Evolutionary conservation across 2,888 invertebrate species (phyloP).

Genomic region (Apodemia mormo): DNA sequence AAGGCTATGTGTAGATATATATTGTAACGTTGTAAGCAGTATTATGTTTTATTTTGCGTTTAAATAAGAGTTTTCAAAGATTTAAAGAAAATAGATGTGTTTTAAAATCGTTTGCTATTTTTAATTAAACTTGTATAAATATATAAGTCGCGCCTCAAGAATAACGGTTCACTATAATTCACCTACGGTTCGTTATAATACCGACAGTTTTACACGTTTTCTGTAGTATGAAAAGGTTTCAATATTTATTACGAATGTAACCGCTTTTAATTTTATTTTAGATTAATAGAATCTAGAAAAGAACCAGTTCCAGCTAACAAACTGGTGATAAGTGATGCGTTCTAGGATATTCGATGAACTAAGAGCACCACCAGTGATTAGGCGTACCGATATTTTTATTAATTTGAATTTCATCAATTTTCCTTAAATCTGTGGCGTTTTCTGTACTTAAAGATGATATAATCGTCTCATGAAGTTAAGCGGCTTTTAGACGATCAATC

Average conservation of each 20-base stretch:
- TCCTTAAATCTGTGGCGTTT: slow-evolving; percentile 21
- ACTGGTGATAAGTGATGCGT: no score
- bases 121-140: not conserved
- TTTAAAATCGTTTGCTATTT: not conserved
- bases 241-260: no score
- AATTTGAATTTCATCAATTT: not conserved
- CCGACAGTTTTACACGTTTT: no score
- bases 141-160: not conserved
- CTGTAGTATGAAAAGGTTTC: no score
- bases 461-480: slow-evolving; percentile 27
- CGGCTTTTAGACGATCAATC: not conserved
- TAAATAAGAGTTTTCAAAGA: slow-evolving; percentile 12
- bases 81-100: not conserved
- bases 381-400: no score
- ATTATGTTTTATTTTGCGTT: slow-evolving; percentile 40
- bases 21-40: slow-evolving; percentile 43
- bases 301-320: no score
- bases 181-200: no score
- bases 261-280: no score
- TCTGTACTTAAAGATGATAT: slow-evolving; percentile 37
- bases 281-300: no score
- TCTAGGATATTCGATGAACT: no score
- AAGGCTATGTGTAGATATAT: slow-evolving; percentile 39
- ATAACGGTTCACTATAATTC: no score
- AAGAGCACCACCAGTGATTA: no score